phyloP scores from a whole-genome alignment of 1,140 invertebrate genomes.

The Drosophila lowei region DNA sequence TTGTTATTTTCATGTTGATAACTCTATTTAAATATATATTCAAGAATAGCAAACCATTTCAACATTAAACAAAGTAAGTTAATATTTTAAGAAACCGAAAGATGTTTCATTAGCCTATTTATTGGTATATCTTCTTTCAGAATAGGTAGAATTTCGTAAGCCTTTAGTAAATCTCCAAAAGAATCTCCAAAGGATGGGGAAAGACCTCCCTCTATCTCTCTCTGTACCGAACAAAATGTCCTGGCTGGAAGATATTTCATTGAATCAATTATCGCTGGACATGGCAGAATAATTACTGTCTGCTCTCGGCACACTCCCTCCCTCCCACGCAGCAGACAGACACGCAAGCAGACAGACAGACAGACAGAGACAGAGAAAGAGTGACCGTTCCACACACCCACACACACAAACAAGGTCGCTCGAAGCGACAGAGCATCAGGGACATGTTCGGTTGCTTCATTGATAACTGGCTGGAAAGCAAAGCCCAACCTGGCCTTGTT shows the following conservation, averaged over 20 bases:
- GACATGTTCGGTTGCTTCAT: slow-evolving; percentile 45
- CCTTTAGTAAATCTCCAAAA: slow-evolving; percentile 27
- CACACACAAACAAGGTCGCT: slow-evolving; percentile 63
- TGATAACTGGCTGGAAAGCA: slow-evolving; percentile 33
- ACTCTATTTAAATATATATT: too few species aligned
- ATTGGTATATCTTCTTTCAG: too few species aligned
- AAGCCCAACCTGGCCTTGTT: slow-evolving; percentile 71
- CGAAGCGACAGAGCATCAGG: slow-evolving; percentile 58
- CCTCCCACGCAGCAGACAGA: slow-evolving; percentile 25
- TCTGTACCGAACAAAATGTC: slow-evolving; percentile 17
- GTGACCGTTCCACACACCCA: background rate
- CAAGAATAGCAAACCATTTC: too few species aligned
- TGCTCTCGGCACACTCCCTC: slow-evolving; percentile 37
- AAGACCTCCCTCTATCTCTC: background rate
- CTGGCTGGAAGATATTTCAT: slow-evolving; percentile 63
- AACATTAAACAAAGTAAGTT: too few species aligned
- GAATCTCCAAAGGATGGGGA: background rate
- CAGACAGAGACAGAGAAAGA: slow-evolving; percentile 1
- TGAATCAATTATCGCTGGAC: slow-evolving; percentile 82
- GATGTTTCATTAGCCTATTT: too few species aligned
- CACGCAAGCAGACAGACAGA: slow-evolving; percentile 6
- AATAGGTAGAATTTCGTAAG: background rate
- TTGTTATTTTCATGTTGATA: too few species aligned
- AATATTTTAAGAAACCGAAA: too few species aligned
- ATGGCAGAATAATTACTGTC: slow-evolving; percentile 82